Base-by-base conservation (phyloP, 2,113 vertebrate genomes). In the Stigmatopora nigra region DNA sequence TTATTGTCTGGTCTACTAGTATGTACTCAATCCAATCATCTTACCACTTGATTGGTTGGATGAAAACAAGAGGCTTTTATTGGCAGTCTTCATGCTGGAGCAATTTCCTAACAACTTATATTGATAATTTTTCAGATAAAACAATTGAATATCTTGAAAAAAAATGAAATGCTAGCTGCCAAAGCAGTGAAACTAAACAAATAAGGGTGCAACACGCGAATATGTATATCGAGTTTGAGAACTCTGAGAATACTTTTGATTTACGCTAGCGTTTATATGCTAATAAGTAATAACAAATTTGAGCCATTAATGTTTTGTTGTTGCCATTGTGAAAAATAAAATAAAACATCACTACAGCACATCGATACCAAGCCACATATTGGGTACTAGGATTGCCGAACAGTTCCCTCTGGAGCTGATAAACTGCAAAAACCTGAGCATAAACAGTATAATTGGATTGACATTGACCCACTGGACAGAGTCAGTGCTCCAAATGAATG, bases 401-500 rank as follows among this genome's bases (percentile, higher is more conserved):
- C 53, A 31, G 25, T 25, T 56, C 52, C 20, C 22, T 25, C 52
- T 2, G 20, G 52, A 55, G 14, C 22, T 56, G 22, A 56, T 56
- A 31, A 56, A 56, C 53, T 56, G 13, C 22, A 56, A 56, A 25
- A 55, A 55, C 7, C 49, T 51, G 19, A 53, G 51, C 19, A 53
- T 20, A 53, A 53, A 20, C 11, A 53, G 19, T 20, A 20, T 22
- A 10, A 53, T 53, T 53, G 51, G 51, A 20, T 53, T 53, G 19
- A 53, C 51, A 53, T 53, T 53, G 51, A 53, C 22, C 22, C 53
- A 14, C 22, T 56, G 22, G 53, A 56, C 53, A 56, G 22, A 56
- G 15, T 15, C 13, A 14, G 5, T 22, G 53, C 53, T 31, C 53
- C 53, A 56, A 56, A 56, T 31, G 22, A 56, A 56, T 31, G 53